Evolutionary conservation across 64 coral and sea anemone genomes (phyloP), one percentile per base, ranked within the genome.

Genomic region (Actinia tenebrosa): DNA sequence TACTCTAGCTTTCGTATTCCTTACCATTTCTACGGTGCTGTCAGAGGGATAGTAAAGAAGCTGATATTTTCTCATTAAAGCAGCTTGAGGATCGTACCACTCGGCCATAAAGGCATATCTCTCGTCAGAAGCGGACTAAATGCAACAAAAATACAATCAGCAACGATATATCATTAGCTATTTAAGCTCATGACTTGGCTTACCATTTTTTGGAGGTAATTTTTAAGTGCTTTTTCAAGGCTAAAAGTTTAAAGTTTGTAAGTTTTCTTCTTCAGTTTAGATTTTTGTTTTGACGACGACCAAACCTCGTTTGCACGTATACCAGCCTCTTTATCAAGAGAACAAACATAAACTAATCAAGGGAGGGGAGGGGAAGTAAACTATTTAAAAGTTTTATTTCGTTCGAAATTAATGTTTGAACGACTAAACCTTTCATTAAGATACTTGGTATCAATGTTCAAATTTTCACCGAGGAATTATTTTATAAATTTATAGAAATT

Each of bases 31-130:
- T 10, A 96, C 94, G 20, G 94, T 87, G 14, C 84, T 89, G 85
- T 96, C 94, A 66, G 85, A 86, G 54, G 94, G 88, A 78, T 96
- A 96, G 78, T 78, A 96, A 50, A 96, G 61, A 14, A 96, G 94
- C 77, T 96, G 94, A 56, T 96, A 96, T 64, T 93, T 96, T 93
- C 91, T 93, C 88, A 93, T 96, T 44, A 96, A 78, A 22, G 94
- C 88, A 80, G 94, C 94, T 64, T 87, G 88, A 5, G 94, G 91
- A 83, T 96, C 91, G 53, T 93, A 96, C 94, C 94, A 96, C 89
- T 96, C 94, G 43, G 94, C 94, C 68, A 96, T 80, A 87, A 96
- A 96, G 1, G 94, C 94, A 84, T 80, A 93, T 64, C 94, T 89
- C 53, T 96, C 94, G 56, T 96, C 91, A 81, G 91, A 87, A 47